Evolutionary conservation across 2,797 vertebrate genomes (phyloP).

Genomic region (Melopsittacus undulatus): DNA sequence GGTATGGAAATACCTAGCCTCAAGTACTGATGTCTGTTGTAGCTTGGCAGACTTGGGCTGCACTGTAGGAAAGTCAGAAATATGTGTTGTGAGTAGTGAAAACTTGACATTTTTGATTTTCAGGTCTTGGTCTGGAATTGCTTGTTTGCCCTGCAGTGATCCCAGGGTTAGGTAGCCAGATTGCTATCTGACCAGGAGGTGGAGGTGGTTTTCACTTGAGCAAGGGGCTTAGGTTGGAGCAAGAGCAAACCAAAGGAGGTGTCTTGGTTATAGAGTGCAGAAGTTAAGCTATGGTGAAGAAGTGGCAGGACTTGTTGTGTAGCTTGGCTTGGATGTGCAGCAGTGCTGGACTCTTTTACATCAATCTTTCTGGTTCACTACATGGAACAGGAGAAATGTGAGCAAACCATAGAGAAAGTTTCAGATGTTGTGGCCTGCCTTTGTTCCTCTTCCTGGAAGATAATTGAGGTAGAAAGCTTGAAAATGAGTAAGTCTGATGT

Average conservation of each 20-base stretch:
- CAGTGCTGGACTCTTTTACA: not conserved
- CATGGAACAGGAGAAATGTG: not conserved
- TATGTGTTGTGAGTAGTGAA: not conserved
- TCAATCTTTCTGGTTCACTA: not conserved
- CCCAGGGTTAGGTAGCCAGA: not conserved
- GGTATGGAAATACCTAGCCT: accelerated
- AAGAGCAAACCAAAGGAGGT: not conserved
- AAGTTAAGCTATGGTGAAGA: not conserved
- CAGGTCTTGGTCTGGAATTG: not conserved
- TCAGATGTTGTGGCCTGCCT: not conserved
- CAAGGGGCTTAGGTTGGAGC: not conserved
- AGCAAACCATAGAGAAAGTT: not conserved
- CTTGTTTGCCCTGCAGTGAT: not conserved
- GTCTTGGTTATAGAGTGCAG: not conserved
- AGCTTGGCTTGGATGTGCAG: not conserved
- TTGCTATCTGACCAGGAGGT: no score
- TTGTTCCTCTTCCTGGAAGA: not conserved
- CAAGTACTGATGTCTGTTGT: not conserved
- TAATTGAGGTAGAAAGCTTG: not conserved
- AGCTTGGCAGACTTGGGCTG: not conserved
- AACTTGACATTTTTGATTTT: not conserved
- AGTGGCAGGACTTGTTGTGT: not conserved
- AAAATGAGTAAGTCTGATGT: not conserved
- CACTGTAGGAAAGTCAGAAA: not conserved
- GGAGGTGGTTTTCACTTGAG: not conserved